Conservation (phyloP, 2,888 invertebrate species). For the Heteropelma amictum region DNA sequence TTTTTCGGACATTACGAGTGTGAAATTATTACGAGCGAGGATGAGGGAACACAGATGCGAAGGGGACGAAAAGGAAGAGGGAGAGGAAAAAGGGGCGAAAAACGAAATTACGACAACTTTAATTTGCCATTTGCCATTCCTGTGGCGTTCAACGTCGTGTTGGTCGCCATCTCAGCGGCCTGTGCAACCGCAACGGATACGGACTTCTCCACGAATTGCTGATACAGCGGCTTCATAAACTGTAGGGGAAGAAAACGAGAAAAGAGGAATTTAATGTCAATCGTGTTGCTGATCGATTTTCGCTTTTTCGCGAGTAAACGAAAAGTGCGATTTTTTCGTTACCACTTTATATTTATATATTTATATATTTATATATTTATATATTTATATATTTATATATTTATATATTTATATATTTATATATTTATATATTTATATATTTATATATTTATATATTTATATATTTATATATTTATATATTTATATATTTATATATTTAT, state of each 20-base stretch:
- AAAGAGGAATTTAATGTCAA: background rate
- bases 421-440: too few relatives aligned
- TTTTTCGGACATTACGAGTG: conserved; percentile 20
- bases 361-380: too few relatives aligned
- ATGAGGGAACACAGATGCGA: conserved; percentile 1
- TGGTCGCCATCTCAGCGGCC: conserved; percentile 85
- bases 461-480: too few relatives aligned
- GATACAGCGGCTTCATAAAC: conserved; percentile 91
- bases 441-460: too few relatives aligned
- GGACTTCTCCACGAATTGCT: conserved; percentile 89
- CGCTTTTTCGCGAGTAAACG: too few relatives aligned
- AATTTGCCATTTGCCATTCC: conserved; percentile 81
- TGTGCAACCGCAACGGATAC: conserved; percentile 89
- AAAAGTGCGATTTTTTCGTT: too few relatives aligned
- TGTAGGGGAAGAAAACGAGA: conserved; percentile 72
- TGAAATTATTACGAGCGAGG: background rate
- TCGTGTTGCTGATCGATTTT: too few relatives aligned
- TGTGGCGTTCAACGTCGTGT: conserved; percentile 77
- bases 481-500: too few relatives aligned
- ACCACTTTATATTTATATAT: too few relatives aligned
- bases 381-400: too few relatives aligned
- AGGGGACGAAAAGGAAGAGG: background rate
- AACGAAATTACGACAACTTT: conserved; percentile 81
- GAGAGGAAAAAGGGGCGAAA: conserved; percentile 18
- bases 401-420: too few relatives aligned